Conservation (phyloP, 1,140 invertebrate species). For the Anagrus nilaparvatae region DNA sequence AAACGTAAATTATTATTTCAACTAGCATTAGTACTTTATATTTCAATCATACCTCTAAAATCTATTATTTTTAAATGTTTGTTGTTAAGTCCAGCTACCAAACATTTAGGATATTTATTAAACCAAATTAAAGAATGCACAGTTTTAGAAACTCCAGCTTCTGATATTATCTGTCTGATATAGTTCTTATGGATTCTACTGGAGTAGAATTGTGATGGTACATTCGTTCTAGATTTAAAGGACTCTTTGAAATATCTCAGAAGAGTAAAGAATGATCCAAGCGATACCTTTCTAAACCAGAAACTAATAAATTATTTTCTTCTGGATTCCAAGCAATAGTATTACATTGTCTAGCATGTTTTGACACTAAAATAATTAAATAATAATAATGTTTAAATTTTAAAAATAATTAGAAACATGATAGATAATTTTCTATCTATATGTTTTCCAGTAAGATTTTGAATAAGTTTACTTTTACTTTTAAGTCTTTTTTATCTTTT, state of each 20-base stretch:
- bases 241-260: slow-evolving; percentile 61
- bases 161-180: too few species aligned
- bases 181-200: slow-evolving; percentile 44
- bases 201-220: slow-evolving; percentile 30
- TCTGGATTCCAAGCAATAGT: slow-evolving; percentile 80
- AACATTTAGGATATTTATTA: slow-evolving; percentile 55
- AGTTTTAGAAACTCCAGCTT: slow-evolving; percentile 69
- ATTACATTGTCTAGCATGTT: slow-evolving; percentile 74
- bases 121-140: slow-evolving; percentile 82
- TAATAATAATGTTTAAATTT: too few species aligned
- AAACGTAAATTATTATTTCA: slow-evolving; percentile 12
- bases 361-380: slow-evolving; percentile 62
- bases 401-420: too few species aligned
- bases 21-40: neutral
- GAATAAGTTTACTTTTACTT: too few species aligned
- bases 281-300: slow-evolving; percentile 76
- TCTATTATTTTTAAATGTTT: slow-evolving; percentile 88
- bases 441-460: too few species aligned
- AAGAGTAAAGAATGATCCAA: slow-evolving; percentile 70
- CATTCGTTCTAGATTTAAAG: slow-evolving; percentile 30
- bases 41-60: slow-evolving; percentile 59
- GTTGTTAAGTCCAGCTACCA: slow-evolving; percentile 79
- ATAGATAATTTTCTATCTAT: too few species aligned
- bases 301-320: slow-evolving; percentile 73
- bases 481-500: too few species aligned